Evolutionary conservation across 2,113 vertebrate species (phyloP).

Genomic region (Eudorcas thomsonii): DNA sequence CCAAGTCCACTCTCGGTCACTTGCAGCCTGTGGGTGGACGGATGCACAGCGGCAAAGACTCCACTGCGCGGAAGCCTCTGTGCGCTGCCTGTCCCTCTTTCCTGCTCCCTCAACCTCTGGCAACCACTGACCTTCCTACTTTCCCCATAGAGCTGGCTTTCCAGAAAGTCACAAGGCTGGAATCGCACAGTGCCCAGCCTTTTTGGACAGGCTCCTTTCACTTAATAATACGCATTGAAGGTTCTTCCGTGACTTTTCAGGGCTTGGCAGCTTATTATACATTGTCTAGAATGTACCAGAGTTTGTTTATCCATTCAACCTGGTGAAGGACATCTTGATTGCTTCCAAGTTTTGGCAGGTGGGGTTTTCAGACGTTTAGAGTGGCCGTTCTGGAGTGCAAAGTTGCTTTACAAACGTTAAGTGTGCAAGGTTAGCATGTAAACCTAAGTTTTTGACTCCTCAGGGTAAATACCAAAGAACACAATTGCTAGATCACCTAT

Average conservation of each 20-base stretch:
- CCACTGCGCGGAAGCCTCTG: neutral
- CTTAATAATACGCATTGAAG: neutral
- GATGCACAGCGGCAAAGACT: neutral
- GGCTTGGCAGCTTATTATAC: neutral
- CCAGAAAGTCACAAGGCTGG: neutral
- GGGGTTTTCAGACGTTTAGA: neutral
- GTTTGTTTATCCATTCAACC: neutral
- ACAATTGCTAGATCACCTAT: accelerated
- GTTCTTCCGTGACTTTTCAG: neutral
- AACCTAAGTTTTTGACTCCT: neutral
- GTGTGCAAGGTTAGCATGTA: neutral
- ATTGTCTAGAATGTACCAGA: neutral
- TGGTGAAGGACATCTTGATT: neutral
- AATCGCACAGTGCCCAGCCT: neutral
- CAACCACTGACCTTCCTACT: neutral
- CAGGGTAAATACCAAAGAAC: neutral
- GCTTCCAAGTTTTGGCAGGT: neutral
- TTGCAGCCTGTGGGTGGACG: neutral
- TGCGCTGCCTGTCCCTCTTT: neutral
- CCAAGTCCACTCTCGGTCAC: too few species aligned
- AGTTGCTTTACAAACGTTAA: neutral
- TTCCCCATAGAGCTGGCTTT: neutral
- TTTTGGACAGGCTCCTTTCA: neutral
- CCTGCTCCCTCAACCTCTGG: neutral
- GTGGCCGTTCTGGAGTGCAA: neutral